Percentiles rank a stretch among this genome's conserved stretches.
These are phyloP conservation scores for Lycopodina hypogea DNA, from an alignment of 37 sponge, comb jelly and placozoan genomes.

Conservation along the genomic window DNA sequence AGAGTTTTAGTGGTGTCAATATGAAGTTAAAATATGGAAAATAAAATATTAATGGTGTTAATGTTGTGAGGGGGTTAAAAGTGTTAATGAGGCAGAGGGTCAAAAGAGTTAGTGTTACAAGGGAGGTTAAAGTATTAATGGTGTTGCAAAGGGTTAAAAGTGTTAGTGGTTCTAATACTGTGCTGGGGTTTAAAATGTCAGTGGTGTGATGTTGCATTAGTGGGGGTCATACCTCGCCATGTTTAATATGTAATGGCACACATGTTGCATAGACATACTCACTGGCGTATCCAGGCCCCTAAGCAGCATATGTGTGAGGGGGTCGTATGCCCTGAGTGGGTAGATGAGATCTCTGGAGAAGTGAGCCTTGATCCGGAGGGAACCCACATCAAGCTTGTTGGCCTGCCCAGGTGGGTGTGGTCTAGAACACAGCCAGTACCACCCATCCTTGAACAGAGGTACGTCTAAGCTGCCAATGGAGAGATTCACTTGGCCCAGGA, in stretches of 20 bases:
- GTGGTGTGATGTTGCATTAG: too few species aligned
- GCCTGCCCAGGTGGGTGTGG: not conserved
- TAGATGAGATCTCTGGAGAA: slow-evolving; percentile 37
- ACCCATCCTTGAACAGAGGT: slow-evolving; percentile 1
- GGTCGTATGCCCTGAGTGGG: slow-evolving; percentile 40
- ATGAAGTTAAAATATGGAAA: too few species aligned
- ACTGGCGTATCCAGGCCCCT: slow-evolving; percentile 11
- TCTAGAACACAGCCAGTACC: slow-evolving; percentile 45
- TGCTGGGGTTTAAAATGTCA: not conserved
- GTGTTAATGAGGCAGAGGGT: too few species aligned
- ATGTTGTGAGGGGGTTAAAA: too few species aligned
- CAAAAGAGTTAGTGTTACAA: too few species aligned
- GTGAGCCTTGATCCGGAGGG: slow-evolving; percentile 29
- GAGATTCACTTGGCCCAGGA: slow-evolving; percentile 64
- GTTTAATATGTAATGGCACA: too few species aligned
- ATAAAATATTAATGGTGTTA: too few species aligned
- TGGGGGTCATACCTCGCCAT: too few species aligned
- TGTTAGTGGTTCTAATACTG: too few species aligned
- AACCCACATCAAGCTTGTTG: slow-evolving; percentile 27
- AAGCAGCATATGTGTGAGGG: slow-evolving; percentile 32
- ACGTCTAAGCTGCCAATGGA: slow-evolving; percentile 1
- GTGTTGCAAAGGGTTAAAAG: too few species aligned
- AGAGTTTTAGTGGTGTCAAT: too few species aligned
- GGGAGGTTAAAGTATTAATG: too few species aligned
- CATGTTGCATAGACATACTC: not conserved